phyloP scores from a whole-genome alignment of 2,888 invertebrate species.

The Ypsolopha sequella region DNA sequence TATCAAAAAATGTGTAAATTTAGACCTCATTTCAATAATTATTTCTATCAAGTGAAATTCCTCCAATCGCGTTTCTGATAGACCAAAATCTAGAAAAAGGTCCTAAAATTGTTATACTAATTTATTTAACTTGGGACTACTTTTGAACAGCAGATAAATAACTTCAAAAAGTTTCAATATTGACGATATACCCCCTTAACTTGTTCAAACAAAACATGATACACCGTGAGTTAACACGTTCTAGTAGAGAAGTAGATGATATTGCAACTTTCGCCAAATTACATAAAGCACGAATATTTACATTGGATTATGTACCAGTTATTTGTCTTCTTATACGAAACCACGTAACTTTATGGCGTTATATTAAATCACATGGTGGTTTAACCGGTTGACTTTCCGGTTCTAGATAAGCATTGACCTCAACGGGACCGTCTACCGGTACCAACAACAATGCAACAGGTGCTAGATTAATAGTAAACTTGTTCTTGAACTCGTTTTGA shows the following conservation, averaged over 20 bases:
- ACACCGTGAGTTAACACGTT: background rate
- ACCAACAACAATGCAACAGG: constrained; percentile 27
- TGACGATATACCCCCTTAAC: too few species aligned
- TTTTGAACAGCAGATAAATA: too few species aligned
- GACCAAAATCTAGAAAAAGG: too few species aligned
- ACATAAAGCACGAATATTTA: constrained; percentile 26
- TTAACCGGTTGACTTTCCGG: constrained; percentile 43
- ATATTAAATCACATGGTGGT: constrained; percentile 45
- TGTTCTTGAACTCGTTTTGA: constrained; percentile 28
- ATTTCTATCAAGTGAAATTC: too few species aligned
- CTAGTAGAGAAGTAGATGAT: constrained; percentile 14
- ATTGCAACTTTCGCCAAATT: constrained; percentile 38
- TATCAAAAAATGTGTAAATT: too few species aligned
- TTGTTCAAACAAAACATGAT: too few species aligned
- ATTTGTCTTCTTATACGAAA: constrained; percentile 22
- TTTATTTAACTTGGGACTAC: too few species aligned
- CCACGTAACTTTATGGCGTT: constrained; percentile 22
- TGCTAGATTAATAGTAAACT: constrained; percentile 22
- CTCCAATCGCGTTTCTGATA: too few species aligned
- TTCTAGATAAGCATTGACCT: constrained; percentile 45
- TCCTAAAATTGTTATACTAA: too few species aligned
- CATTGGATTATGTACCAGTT: constrained; percentile 12
- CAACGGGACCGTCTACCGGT: constrained; percentile 15
- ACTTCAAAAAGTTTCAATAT: too few species aligned
- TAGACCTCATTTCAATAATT: too few species aligned